Base-by-base conservation (phyloP, 1,140 invertebrate genomes). In the Drosophila bocki region DNA sequence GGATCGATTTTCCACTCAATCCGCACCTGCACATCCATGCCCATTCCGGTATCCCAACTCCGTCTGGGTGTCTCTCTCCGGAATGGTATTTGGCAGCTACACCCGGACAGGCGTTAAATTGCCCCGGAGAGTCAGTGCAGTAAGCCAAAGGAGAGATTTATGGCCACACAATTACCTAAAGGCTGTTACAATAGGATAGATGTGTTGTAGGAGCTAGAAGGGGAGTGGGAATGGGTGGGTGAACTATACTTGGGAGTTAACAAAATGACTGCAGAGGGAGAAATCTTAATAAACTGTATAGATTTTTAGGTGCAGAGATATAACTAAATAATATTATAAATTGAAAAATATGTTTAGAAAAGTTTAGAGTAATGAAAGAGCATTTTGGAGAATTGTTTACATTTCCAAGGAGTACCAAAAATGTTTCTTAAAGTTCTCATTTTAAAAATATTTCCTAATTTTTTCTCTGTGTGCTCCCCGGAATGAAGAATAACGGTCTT, bases 81-180 rank as follows among this genome's bases (percentile, higher is more conserved):
- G 78, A 64, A 69, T 81, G 59, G 47, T 59, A 19, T 50, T 22
- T 42, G 65, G 69, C 51, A 71, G 67, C 41, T 47, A 44, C 69
- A 67, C 45, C 58, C 41, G 63, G 77, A 74, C 61, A 80, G 78
- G 78, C 78, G 77, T 79, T 74, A 80, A 80, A 80, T 80, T 79
- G 60, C 61, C 44, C 57, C 54, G 35, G 54, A 68, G 33, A 44
- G 69, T 71, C 61, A 71, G 51, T 59, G 51, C 47, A 83, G 63
- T 77, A 80, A 84, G 84, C 84, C 68, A 56, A 74, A 67, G 51
- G 69, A 77, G 69, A 83, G 84, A 87, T 87, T 87, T 87, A 87
- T 87, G 62, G 69, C 69, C 74, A 57, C 57, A 64, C 69, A 87
- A 88, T 87, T 88, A 78, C 84, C 71, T 63, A 80, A 71, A 62